A percentile compares a stretch with the other conserved stretches of the same genome.
Conservation (phyloP, 2,888 invertebrate species). For the Eucriotettix oculatus region DNA sequence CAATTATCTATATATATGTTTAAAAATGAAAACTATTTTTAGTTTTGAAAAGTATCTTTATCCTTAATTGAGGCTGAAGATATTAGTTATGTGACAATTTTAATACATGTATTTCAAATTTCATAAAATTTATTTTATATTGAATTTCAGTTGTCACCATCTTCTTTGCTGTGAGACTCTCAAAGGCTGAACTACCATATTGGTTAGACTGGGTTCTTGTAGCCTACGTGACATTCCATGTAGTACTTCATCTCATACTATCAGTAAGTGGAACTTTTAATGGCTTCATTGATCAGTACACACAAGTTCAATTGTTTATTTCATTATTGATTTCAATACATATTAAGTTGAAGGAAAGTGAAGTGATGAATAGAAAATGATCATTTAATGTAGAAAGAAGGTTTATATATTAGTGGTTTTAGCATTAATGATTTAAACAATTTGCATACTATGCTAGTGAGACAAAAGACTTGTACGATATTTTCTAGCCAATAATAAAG, state of each 20-base stretch:
- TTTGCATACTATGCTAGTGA: background rate
- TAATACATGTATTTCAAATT: background rate
- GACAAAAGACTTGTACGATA: background rate
- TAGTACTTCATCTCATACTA: constrained; percentile 68
- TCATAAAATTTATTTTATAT: constrained; percentile 2
- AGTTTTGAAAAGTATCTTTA: background rate
- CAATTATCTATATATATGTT: too few species aligned
- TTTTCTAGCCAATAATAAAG: background rate
- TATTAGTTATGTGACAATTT: background rate
- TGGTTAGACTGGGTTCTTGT: constrained; percentile 82
- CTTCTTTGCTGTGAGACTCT: constrained; percentile 76
- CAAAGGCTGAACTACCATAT: constrained; percentile 69
- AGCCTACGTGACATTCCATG: constrained; percentile 78
- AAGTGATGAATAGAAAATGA: background rate
- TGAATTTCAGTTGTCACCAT: constrained; percentile 68
- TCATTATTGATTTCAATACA: background rate
- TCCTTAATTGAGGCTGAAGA: background rate
- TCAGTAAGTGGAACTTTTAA: constrained; percentile 65
- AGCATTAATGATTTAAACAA: background rate
- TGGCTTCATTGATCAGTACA: too few species aligned
- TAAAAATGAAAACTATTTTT: background rate
- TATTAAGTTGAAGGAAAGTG: background rate
- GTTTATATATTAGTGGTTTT: too few species aligned
- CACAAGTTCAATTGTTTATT: background rate
- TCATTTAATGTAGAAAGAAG: too few species aligned